A percentile compares a stretch with the other conserved stretches of the same genome.
Conservation (phyloP, 2,113 vertebrate genomes). For the Myrmecobius fasciatus region DNA sequence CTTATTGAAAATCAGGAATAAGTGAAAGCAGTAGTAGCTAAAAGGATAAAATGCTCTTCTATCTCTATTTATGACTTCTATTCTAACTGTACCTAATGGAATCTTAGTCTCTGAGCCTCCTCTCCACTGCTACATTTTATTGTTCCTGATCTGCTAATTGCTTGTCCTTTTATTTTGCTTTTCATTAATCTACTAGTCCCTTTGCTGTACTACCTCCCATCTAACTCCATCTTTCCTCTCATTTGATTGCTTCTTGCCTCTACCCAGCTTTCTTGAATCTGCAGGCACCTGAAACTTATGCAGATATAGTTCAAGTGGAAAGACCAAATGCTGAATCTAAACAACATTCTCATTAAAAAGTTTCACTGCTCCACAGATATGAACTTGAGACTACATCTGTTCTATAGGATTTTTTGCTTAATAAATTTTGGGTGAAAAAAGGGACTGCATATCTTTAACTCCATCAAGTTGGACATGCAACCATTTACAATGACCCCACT, state of each 20-base stretch:
- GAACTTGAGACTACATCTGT: not conserved
- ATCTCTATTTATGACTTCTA: not conserved
- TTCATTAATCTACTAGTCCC: not conserved
- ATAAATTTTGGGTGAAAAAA: not conserved
- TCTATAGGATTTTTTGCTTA: not conserved
- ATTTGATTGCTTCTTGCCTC: not conserved
- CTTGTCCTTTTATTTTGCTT: not conserved
- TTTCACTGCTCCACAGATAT: not conserved
- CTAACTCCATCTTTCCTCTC: not conserved
- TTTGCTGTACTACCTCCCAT: not conserved
- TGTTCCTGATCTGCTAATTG: not conserved
- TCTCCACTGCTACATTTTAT: not conserved
- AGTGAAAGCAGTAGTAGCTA: not conserved
- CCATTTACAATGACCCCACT: not conserved
- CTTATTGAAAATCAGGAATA: not conserved
- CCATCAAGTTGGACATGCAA: not conserved
- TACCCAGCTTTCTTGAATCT: not conserved
- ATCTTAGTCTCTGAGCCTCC: not conserved
- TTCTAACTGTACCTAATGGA: not conserved
- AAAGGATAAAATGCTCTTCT: not conserved
- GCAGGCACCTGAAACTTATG: not conserved
- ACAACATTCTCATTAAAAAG: not conserved
- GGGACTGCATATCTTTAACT: not conserved
- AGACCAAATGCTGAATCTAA: not conserved
- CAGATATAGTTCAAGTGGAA: not conserved